These are phyloP conservation scores for Formica aserva DNA, from an alignment of 2,888 invertebrate genomes.

Conservation along the genomic window DNA sequence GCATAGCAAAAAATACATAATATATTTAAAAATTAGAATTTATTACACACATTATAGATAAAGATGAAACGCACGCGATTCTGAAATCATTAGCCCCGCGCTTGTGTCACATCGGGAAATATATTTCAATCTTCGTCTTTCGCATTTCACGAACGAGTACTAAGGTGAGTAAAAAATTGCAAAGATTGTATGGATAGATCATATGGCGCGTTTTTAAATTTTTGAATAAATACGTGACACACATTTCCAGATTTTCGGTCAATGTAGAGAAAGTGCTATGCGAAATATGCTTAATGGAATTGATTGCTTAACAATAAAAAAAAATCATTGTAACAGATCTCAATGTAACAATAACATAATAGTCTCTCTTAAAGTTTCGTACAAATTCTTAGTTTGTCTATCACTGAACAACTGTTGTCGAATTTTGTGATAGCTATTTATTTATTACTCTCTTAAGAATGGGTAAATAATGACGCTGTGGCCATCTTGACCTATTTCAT, in stretches of 20 bases:
- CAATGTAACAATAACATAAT: not conserved
- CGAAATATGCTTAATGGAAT: conserved; percentile 78
- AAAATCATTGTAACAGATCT: not conserved
- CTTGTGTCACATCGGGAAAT: conserved; percentile 10
- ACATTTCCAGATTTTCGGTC: conserved; percentile 46
- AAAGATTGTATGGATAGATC: not conserved
- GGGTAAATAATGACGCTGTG: conserved; percentile 50
- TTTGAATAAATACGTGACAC: not conserved
- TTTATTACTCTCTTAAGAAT: conserved; percentile 54
- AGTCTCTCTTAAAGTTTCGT: not conserved
- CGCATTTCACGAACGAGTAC: conserved; percentile 57
- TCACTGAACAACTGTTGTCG: not conserved
- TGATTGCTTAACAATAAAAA: conserved; percentile 76
- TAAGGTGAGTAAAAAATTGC: conserved; percentile 59
- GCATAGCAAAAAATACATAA: not conserved
- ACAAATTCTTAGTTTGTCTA: not conserved
- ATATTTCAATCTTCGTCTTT: not conserved
- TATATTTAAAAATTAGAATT: conserved; percentile 26
- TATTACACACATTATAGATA: not conserved
- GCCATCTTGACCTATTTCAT: conserved; percentile 46
- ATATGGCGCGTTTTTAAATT: not conserved
- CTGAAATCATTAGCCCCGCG: conserved; percentile 3
- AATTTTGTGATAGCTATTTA: not conserved
- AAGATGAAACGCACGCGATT: not conserved
- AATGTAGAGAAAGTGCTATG: conserved; percentile 68